A percentile compares a stretch with the other conserved stretches of the same genome.
These are phyloP conservation scores for Phymastichus coffea DNA, from an alignment of 1,140 invertebrate genomes.

Conservation along the genomic window DNA sequence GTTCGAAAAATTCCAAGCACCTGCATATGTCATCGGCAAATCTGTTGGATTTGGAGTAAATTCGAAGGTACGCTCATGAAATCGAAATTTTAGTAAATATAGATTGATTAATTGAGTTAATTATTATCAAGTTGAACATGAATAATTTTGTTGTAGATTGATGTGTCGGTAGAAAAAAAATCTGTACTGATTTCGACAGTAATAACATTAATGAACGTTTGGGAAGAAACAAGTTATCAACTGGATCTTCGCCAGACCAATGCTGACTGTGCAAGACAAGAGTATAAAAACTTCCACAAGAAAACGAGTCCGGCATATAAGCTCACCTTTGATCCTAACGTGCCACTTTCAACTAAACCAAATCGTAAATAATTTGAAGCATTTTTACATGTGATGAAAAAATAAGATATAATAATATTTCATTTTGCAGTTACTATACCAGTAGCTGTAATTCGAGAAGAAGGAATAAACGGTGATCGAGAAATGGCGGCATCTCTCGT, in stretches of 20 bases:
- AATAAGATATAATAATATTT: constrained; percentile 3
- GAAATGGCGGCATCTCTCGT: constrained; percentile 96
- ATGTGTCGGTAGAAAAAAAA: constrained; percentile 63
- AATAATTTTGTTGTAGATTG: constrained; percentile 50
- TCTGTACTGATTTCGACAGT: constrained; percentile 67
- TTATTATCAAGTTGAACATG: too few species aligned
- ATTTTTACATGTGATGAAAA: constrained; percentile 7
- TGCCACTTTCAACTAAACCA: constrained; percentile 43
- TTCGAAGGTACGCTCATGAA: constrained; percentile 57
- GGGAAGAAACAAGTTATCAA: constrained; percentile 95
- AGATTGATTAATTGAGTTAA: not conserved
- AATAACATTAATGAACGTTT: constrained; percentile 71
- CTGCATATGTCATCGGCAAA: constrained; percentile 73
- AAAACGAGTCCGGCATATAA: constrained; percentile 66
- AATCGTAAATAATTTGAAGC: constrained; percentile 11
- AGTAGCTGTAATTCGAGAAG: constrained; percentile 92
- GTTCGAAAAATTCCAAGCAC: constrained; percentile 64
- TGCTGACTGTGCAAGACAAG: constrained; percentile 73
- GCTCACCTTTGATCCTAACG: constrained; percentile 71
- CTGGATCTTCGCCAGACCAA: constrained; percentile 85
- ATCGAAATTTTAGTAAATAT: constrained; percentile 8
- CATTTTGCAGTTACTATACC: constrained; percentile 55
- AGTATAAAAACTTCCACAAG: constrained; percentile 64
- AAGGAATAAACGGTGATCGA: constrained; percentile 95
- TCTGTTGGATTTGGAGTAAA: constrained; percentile 67